These are phyloP conservation scores for Tachina grossa DNA, from an alignment of 2,888 invertebrate species.

Conservation along the genomic window DNA sequence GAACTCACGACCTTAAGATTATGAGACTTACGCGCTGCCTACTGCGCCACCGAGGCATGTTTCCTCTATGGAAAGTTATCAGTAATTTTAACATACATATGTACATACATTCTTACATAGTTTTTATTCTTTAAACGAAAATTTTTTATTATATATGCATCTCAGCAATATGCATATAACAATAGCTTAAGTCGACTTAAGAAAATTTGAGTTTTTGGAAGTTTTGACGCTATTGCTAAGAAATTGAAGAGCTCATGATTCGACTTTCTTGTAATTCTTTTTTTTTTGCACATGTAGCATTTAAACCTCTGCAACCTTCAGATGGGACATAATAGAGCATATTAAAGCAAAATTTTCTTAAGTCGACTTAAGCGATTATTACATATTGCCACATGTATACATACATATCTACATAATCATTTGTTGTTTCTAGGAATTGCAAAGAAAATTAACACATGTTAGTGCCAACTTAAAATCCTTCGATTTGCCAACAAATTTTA, in stretches of 20 bases:
- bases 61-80: background rate
- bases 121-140: constrained; percentile 3
- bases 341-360: too few relatives aligned
- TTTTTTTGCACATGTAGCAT: background rate
- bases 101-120: background rate
- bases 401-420: background rate
- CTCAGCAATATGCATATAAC: too few relatives aligned
- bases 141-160: too few relatives aligned
- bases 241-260: background rate
- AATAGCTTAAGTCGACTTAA: too few relatives aligned
- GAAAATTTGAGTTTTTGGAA: too few relatives aligned
- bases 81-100: background rate
- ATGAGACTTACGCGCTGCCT: constrained; percentile 71
- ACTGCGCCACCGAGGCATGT: constrained; percentile 73
- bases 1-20: constrained; percentile 71
- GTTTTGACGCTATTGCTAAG: too few relatives aligned
- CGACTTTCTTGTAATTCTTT: constrained; percentile 13
- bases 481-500: constrained; percentile 92
- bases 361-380: too few relatives aligned
- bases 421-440: constrained; percentile 86
- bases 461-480: constrained; percentile 91
- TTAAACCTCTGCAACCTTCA: too few relatives aligned
- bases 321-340: too few relatives aligned
- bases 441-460: constrained; percentile 92
- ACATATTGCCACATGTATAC: too few relatives aligned